These are phyloP conservation scores for Nothobranchius kuhntae DNA, from an alignment of 2,113 vertebrate species.

Conservation along the genomic window DNA sequence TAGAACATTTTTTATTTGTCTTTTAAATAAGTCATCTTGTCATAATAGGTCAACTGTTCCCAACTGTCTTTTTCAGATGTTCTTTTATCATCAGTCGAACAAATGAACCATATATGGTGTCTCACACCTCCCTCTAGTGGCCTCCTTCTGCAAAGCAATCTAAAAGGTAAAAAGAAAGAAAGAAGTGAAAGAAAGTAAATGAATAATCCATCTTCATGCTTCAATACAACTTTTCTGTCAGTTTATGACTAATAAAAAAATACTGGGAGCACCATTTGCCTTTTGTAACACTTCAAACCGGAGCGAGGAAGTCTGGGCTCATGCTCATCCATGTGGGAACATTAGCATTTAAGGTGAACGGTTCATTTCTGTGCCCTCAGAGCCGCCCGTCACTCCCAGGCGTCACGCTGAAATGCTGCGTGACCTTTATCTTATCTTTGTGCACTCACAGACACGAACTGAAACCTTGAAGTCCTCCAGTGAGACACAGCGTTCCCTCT, in stretches of 20 bases:
- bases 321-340: constrained; percentile 71
- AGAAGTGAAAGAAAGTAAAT: constrained; percentile 5
- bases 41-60: too few relatives aligned
- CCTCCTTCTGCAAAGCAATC: constrained; percentile 23
- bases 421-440: constrained; percentile 64
- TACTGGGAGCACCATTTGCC: neutral
- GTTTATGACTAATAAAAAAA: constrained; percentile 4
- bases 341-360: constrained; percentile 69
- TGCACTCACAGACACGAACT: constrained; percentile 24
- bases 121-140: constrained; percentile 64
- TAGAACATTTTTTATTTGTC: too few relatives aligned
- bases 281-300: constrained; percentile 23
- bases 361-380: constrained; percentile 48
- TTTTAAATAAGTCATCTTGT: too few relatives aligned
- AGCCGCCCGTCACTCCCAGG: constrained; percentile 68
- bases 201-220: neutral
- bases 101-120: constrained; percentile 4
- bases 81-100: too few relatives aligned
- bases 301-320: neutral
- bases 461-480: constrained; percentile 26
- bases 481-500: neutral
- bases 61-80: too few relatives aligned
- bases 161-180: neutral
- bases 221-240: neutral
- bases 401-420: constrained; percentile 53